Conservation (phyloP, 2,113 vertebrate species). For the Benitochromis conjunctus region DNA sequence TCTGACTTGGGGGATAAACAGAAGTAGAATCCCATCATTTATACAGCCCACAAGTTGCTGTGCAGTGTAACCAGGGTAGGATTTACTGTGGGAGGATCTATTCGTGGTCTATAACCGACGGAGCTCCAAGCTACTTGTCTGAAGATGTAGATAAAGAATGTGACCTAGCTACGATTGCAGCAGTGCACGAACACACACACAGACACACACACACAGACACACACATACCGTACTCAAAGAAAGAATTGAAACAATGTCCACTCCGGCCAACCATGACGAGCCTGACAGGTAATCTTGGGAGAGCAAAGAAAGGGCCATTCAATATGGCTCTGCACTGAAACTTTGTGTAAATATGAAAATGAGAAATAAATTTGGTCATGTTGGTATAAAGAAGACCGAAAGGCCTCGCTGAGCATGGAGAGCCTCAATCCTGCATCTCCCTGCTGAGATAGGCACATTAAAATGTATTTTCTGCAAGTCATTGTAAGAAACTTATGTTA, state of each 20-base stretch:
- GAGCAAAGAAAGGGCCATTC: conserved; percentile 57
- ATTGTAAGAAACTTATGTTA: not conserved
- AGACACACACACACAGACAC: not conserved
- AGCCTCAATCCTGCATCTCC: not conserved
- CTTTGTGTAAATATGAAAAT: conserved; percentile 43
- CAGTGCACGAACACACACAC: not conserved
- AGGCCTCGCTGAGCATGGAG: not conserved
- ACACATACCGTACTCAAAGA: not conserved
- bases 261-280: conserved; percentile 48
- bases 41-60: not conserved
- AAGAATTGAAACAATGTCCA: conserved; percentile 37
- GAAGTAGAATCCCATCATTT: not conserved
- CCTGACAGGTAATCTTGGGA: conserved; percentile 54
- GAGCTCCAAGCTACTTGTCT: not conserved
- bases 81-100: not conserved
- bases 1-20: conserved; percentile 22
- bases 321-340: conserved; percentile 10
- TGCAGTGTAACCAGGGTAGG: not conserved
- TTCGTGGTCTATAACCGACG: conserved; percentile 3
- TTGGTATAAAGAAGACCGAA: not conserved
- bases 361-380: conserved; percentile 36
- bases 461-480: not conserved
- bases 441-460: not conserved
- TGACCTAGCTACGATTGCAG: conserved; percentile 14
- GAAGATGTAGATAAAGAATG: conserved; percentile 39